These are phyloP conservation scores for Trachelipus rathkii DNA, from an alignment of 1,140 invertebrate species.

Conservation along the genomic window DNA sequence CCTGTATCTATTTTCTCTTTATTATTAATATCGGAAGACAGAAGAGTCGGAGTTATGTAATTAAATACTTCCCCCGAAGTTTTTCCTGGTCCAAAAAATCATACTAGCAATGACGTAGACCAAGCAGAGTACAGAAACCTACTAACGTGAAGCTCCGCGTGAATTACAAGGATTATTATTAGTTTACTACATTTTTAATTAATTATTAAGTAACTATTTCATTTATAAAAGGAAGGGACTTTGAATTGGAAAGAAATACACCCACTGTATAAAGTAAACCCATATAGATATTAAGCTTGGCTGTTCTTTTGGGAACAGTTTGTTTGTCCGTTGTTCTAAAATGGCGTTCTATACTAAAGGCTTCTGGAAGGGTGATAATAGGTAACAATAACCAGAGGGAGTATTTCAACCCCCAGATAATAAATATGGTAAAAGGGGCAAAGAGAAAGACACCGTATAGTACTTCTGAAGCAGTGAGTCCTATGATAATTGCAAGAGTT, in stretches of 20 bases:
- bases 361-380: constrained; percentile 74
- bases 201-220: neutral
- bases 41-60: too few species aligned
- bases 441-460: constrained; percentile 87
- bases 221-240: constrained; percentile 32
- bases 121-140: too few species aligned
- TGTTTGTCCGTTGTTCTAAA: constrained; percentile 75
- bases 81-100: too few species aligned
- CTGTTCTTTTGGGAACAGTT: constrained; percentile 78
- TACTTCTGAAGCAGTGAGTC: constrained; percentile 81
- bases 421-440: constrained; percentile 82
- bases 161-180: too few species aligned
- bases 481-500: constrained; percentile 88
- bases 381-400: constrained; percentile 84
- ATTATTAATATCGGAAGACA: too few species aligned
- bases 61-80: too few species aligned
- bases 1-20: too few species aligned
- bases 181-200: too few species aligned
- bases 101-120: too few species aligned
- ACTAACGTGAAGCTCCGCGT: too few species aligned
- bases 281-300: constrained; percentile 83
- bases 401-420: constrained; percentile 60
- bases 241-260: constrained; percentile 37
- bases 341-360: constrained; percentile 84
- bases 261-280: constrained; percentile 58